A percentile compares a stretch with the other conserved stretches of the same genome.
Conservation (phyloP, 2,113 vertebrate species). For the Piprites chloris region DNA sequence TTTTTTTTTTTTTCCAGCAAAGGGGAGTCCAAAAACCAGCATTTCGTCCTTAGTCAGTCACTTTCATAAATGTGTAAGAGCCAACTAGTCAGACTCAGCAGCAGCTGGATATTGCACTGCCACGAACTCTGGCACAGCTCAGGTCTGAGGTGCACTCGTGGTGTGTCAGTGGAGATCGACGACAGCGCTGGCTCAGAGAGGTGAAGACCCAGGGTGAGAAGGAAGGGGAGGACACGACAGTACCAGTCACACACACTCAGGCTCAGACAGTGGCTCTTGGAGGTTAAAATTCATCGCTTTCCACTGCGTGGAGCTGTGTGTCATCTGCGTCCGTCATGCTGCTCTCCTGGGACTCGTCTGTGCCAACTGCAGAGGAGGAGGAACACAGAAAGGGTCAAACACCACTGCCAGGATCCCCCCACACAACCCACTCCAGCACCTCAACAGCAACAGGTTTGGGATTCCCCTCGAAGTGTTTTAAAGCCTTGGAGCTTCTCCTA, state of each 20-base stretch:
- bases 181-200: conserved; percentile 68
- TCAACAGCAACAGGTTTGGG: background rate
- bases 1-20: conserved; percentile 52
- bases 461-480: background rate
- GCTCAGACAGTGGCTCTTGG: conserved; percentile 65
- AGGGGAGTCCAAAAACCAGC: conserved; percentile 56
- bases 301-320: conserved; percentile 93
- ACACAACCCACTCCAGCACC: background rate
- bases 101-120: conserved; percentile 74
- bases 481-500: background rate
- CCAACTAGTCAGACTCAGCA: conserved; percentile 62
- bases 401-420: background rate
- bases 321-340: conserved; percentile 98
- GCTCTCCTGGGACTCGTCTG: conserved; percentile 92
- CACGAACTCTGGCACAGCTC: conserved; percentile 59
- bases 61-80: conserved; percentile 57
- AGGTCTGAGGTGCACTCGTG: conserved; percentile 56
- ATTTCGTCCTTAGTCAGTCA: conserved; percentile 67
- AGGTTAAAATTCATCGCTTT: conserved; percentile 94
- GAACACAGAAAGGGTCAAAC: background rate
- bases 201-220: conserved; percentile 66
- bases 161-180: conserved; percentile 21
- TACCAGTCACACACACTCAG: conserved; percentile 71
- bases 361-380: conserved; percentile 75
- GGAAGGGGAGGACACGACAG: conserved; percentile 74